phyloP scores from a whole-genome alignment of 2,113 vertebrate species.

The Chlorodrepanis virens region DNA sequence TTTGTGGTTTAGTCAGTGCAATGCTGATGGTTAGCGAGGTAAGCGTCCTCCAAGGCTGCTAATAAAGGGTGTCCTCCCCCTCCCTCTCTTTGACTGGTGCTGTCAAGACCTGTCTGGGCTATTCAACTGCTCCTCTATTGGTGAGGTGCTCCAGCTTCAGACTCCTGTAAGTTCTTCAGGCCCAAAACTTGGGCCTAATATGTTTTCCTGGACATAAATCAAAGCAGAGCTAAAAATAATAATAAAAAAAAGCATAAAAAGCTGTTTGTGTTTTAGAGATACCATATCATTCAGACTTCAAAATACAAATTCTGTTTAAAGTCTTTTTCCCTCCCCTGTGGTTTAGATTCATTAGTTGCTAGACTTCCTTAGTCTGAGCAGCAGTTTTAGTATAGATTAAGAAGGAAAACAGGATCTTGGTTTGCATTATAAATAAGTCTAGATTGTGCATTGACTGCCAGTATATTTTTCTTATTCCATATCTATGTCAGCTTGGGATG shows the following conservation, averaged over 20 bases:
- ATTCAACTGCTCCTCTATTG: not conserved
- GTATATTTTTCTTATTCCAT: conserved; percentile 50
- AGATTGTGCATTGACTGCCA: not conserved
- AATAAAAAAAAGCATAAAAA: not conserved
- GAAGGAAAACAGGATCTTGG: conserved; percentile 45
- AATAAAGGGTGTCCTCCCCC: conserved; percentile 5
- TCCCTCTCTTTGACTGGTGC: not conserved
- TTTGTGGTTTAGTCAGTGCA: not conserved
- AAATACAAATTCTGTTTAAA: conserved; percentile 49
- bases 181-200: not conserved
- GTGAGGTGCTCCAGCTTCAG: not conserved
- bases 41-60: not conserved
- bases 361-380: conserved; percentile 46
- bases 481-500: not conserved
- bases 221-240: not conserved
- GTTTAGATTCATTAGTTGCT: conserved; percentile 28
- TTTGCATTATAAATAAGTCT: conserved; percentile 41
- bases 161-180: not conserved
- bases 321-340: conserved; percentile 37
- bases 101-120: conserved; percentile 20
- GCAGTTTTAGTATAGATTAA: conserved; percentile 18
- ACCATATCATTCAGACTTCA: conserved; percentile 17
- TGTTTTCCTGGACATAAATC: conserved; percentile 18
- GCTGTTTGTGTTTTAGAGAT: conserved; percentile 29
- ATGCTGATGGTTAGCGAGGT: not conserved